Conservation (phyloP, 2,888 invertebrate species). For the Pseudococcus viburni region DNA sequence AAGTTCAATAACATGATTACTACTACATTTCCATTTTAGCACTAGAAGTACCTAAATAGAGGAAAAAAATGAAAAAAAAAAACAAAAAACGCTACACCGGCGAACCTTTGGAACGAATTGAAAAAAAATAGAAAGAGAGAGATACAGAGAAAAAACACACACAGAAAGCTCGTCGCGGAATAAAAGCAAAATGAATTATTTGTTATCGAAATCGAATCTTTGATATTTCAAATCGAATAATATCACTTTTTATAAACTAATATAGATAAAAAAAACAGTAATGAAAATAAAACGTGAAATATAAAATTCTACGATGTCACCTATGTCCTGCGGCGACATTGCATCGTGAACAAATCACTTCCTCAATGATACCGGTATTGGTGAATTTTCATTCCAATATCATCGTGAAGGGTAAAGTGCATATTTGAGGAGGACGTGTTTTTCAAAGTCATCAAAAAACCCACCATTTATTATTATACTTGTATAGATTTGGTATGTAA, state of each 20-base stretch:
- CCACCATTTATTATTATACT: no score
- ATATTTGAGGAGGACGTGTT: no score
- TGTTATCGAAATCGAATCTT: slow-evolving; percentile 44
- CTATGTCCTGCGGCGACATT: slow-evolving; percentile 2
- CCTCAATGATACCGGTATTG: neutral
- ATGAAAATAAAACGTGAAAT: neutral
- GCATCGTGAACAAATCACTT: slow-evolving; percentile 22
- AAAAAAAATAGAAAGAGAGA: neutral
- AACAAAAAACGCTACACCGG: neutral
- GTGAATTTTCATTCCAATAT: neutral
- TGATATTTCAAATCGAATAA: slow-evolving; percentile 42
- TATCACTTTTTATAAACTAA: slow-evolving; percentile 2
- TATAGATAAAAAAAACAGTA: neutral
- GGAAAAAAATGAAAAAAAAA: neutral
- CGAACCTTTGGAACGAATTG: neutral
- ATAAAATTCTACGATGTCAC: neutral
- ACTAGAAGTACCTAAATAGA: neutral
- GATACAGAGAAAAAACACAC: neutral
- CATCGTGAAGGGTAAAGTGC: no score
- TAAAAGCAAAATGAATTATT: slow-evolving; percentile 24
- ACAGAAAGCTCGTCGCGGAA: neutral
- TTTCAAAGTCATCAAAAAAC: no score
- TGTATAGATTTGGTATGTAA: no score
- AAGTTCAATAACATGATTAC: slow-evolving; percentile 45
- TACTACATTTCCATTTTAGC: slow-evolving; percentile 13